Percentiles rank a stretch among this genome's conserved stretches.
Conservation (phyloP, 2,113 vertebrate species). For the Axis porcinus region DNA sequence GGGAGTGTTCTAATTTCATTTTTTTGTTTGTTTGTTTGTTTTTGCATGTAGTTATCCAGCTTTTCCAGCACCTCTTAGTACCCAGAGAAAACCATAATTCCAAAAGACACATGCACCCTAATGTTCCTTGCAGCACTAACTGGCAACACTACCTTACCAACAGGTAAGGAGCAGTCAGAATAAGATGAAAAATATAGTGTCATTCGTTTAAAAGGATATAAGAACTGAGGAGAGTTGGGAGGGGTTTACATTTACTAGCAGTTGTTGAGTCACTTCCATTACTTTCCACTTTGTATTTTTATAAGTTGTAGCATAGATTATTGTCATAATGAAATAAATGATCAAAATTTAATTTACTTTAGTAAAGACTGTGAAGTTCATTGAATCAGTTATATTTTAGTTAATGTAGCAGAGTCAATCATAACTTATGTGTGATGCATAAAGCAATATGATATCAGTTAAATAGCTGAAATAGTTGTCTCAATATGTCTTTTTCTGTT, state of each 20-base stretch:
- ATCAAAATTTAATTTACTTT: slow-evolving; percentile 18
- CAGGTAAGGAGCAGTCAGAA: background rate
- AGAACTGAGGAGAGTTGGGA: background rate
- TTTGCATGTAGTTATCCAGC: background rate
- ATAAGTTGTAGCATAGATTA: background rate
- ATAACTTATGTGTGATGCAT: background rate
- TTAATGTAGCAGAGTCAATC: background rate
- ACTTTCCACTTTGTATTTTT: background rate
- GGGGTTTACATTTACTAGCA: background rate
- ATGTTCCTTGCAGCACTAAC: background rate
- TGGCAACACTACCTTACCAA: background rate
- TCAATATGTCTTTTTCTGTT: background rate
- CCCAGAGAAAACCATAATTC: background rate
- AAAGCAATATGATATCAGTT: background rate
- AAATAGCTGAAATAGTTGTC: background rate
- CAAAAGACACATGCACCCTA: background rate
- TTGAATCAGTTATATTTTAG: background rate
- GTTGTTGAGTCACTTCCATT: background rate
- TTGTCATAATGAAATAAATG: background rate
- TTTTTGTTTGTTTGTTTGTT: background rate
- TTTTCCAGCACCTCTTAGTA: background rate
- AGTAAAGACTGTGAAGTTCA: background rate
- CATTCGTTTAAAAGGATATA: background rate
- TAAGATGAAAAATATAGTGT: background rate
- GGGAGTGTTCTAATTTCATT: background rate